Base-by-base conservation (phyloP, 64 coral and sea anemone genomes). In the Stichodactyla mertensii region DNA sequence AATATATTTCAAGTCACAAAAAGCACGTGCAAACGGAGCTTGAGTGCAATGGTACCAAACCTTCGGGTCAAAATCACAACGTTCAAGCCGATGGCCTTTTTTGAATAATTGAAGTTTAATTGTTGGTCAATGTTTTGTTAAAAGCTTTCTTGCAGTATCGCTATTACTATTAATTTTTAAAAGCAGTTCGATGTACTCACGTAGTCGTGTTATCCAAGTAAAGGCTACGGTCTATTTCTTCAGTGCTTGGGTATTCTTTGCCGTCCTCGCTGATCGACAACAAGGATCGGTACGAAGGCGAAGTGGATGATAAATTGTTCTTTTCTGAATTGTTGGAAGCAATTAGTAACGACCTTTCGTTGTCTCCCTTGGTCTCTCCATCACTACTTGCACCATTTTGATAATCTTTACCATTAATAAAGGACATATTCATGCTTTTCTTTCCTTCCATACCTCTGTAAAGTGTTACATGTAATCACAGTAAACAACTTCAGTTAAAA, bases 151-250 rank as follows among this genome's bases (percentile, higher is more conserved):
- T 45, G 36, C 55, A 11, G 11, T 57, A 26, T 18, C 7, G n/a
- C 18, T 55, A 82, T 36, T 36, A 54, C 7, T 1, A 52, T 52
- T 52, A 5, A 0, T 53, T 6, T 20, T 12, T 71, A 22, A 16
- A 9, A 71, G 4, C 5, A 23, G 10, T 23, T 27, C 16, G 12
- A 26, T 26, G 12, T 36, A 88, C 91, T 92, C 20, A 92, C 91
- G 80, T 69, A 0, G 86, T 88, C 0, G 86, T 64, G 52, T 92
- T 88, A 5, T 92, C 86, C 28, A 87, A 79, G 18, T 54, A 64
- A 4, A 88, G 86, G 22, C 86, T 88, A 14, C 67, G 26, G 19
- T 92, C 86, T 10, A 85, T 58, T 6, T 85, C 83, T 18, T 61
- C n/a, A 31, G 57, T 85, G 23, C 22, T 85, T 85, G 53, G 83